Percentiles rank a stretch among this genome's conserved stretches.
Conservation (phyloP, 2,797 vertebrate genomes). For the Crocidura indochinensis region DNA sequence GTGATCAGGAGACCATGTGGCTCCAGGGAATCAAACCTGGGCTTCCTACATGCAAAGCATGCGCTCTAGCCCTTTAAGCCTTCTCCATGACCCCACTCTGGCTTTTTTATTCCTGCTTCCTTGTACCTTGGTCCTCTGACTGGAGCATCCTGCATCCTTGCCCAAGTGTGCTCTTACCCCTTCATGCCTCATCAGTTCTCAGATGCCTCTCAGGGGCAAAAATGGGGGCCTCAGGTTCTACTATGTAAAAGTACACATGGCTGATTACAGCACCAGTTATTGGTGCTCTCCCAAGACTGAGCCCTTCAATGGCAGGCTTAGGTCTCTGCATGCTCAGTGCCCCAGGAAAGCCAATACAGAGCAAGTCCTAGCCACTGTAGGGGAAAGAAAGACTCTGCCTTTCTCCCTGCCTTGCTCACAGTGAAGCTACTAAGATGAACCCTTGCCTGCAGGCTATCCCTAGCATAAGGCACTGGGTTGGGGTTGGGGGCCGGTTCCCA, state of each 20-base stretch:
- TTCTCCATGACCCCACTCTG: not conserved
- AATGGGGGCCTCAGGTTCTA: constrained; percentile 7
- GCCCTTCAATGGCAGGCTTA: constrained; percentile 10
- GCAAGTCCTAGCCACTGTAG: constrained; percentile 9
- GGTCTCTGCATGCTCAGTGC: not conserved
- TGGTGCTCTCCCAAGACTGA: constrained; percentile 25
- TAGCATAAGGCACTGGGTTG: not conserved
- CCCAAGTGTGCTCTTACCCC: constrained; percentile 6
- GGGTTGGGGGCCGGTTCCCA: not conserved
- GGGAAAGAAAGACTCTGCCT: not conserved
- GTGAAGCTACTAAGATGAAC: no score
- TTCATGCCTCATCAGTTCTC: constrained; percentile 11
- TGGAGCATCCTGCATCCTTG: constrained; percentile 18
- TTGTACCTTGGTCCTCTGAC: constrained; percentile 5
- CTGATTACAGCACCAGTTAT: not conserved
- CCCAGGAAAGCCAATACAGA: constrained; percentile 37
- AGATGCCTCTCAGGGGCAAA: constrained; percentile 52
- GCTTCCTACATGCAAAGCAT: no score
- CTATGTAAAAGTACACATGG: not conserved
- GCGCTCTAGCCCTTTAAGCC: not conserved
- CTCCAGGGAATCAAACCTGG: no score
- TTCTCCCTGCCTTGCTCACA: not conserved
- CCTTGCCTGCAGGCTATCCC: not conserved
- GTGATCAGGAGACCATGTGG: no score
- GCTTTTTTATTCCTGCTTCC: not conserved